Conservation (phyloP, 2,113 vertebrate genomes). For the Piaya cayana region DNA sequence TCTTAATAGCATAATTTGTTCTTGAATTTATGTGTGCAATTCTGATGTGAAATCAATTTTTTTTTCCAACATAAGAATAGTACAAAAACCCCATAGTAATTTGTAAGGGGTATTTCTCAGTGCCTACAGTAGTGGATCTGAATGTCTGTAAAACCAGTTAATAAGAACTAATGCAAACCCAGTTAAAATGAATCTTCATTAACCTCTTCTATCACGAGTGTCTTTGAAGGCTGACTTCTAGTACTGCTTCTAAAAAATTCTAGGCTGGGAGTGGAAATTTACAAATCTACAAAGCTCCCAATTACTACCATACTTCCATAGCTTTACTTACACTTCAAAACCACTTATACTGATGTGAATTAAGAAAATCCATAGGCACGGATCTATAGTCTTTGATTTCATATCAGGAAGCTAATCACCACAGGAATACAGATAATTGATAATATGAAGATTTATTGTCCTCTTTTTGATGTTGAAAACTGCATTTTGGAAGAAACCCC, state of each 20-base stretch:
- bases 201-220: not conserved
- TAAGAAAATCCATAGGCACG: not conserved
- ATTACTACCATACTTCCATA: fast-evolving
- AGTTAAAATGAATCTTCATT: not conserved
- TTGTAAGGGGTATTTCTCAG: not conserved
- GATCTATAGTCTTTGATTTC: not conserved
- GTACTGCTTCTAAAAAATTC: not conserved
- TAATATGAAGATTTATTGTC: not conserved
- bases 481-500: not conserved
- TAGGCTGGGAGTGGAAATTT: not conserved
- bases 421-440: not conserved
- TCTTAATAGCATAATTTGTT: not conserved
- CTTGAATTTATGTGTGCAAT: not conserved
- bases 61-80: not conserved
- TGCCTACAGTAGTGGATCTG: not conserved
- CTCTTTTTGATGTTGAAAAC: not conserved
- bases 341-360: not conserved
- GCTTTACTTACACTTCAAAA: not conserved
- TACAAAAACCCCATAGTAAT: not conserved
- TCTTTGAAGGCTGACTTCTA: not conserved
- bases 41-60: not conserved
- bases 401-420: not conserved
- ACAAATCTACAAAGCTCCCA: not conserved
- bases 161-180: too few relatives aligned
- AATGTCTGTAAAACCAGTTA: not conserved